phyloP scores from a whole-genome alignment of 2,888 invertebrate species.

The Rhagophthalmus giganteus region DNA sequence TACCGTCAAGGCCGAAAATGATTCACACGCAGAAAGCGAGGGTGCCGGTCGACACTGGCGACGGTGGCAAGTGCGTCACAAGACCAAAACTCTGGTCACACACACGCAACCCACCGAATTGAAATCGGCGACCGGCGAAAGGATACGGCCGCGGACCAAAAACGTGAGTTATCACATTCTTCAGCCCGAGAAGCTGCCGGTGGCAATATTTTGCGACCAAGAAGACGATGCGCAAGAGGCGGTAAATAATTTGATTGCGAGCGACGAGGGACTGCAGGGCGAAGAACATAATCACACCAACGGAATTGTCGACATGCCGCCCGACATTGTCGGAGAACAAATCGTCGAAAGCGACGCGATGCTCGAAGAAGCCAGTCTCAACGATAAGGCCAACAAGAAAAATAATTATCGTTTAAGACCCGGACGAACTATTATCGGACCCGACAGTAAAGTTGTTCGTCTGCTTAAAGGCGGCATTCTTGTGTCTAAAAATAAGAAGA shows the following conservation, averaged over 20 bases:
- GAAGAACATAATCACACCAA: conserved; percentile 44
- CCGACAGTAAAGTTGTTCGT: conserved; percentile 51
- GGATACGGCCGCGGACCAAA: conserved; percentile 64
- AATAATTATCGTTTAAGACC: conserved; percentile 43
- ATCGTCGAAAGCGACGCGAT: conserved; percentile 42
- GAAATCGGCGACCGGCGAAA: conserved; percentile 54
- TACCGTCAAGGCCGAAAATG: conserved; percentile 69
- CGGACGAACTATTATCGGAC: conserved; percentile 51
- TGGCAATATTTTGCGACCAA: conserved; percentile 62
- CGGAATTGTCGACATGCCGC: conserved; percentile 42
- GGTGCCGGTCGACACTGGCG: conserved; percentile 58
- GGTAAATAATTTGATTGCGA: conserved; percentile 40
- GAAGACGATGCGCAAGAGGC: conserved; percentile 46
- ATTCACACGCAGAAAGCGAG: conserved; percentile 73
- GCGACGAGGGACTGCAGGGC: conserved; percentile 32
- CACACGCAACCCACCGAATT: conserved; percentile 58
- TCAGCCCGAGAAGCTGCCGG: conserved; percentile 57
- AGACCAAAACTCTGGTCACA: conserved; percentile 62
- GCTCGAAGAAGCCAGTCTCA: conserved; percentile 36
- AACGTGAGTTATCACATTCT: conserved; percentile 66
- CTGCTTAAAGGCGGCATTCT: conserved; percentile 54
- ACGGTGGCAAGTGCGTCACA: conserved; percentile 60
- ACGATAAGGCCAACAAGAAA: conserved; percentile 8
- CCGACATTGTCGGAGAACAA: conserved; percentile 48
- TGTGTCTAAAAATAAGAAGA: conserved; percentile 48